Percentiles rank a stretch among this genome's conserved stretches.
These are phyloP conservation scores for Liopterus haemorrhoidalis DNA, from an alignment of 2,888 invertebrate genomes.

Conservation along the genomic window DNA sequence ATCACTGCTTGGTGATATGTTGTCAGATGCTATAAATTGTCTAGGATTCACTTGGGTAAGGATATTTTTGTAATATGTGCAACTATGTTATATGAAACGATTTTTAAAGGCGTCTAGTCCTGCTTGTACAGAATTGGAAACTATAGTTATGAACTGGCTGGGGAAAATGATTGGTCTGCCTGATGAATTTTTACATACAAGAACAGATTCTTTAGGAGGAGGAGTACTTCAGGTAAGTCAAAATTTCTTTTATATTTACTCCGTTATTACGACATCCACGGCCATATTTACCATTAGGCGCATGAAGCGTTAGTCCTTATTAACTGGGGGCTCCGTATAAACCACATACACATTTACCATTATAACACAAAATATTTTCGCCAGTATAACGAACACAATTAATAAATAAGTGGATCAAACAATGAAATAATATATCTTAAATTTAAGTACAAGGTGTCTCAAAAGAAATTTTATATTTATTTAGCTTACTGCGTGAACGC, in stretches of 20 bases:
- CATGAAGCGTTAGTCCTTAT: background rate
- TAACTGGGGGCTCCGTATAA: too few relatives aligned
- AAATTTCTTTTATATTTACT: slow-evolving; percentile 11
- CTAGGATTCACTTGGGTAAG: slow-evolving; percentile 95
- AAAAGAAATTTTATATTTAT: too few relatives aligned
- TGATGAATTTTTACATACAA: slow-evolving; percentile 81
- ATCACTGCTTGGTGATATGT: slow-evolving; percentile 91
- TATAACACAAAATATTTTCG: too few relatives aligned
- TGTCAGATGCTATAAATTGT: slow-evolving; percentile 90
- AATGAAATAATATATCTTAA: too few relatives aligned
- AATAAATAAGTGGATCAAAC: too few relatives aligned
- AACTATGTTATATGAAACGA: background rate
- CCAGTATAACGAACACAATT: too few relatives aligned
- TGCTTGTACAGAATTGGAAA: slow-evolving; percentile 95
- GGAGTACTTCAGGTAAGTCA: slow-evolving; percentile 83
- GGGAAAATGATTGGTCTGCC: slow-evolving; percentile 95
- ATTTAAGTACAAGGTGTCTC: too few relatives aligned
- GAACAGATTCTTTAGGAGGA: slow-evolving; percentile 73
- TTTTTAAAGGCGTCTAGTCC: slow-evolving; percentile 83
- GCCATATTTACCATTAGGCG: too few relatives aligned
- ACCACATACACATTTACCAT: too few relatives aligned
- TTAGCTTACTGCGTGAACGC: too few relatives aligned
- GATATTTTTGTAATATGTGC: slow-evolving; percentile 16
- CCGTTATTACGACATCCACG: background rate
- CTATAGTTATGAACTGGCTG: slow-evolving; percentile 97